Evolutionary conservation across 2,797 vertebrate species (phyloP).

Genomic region (Morus bassanus): DNA sequence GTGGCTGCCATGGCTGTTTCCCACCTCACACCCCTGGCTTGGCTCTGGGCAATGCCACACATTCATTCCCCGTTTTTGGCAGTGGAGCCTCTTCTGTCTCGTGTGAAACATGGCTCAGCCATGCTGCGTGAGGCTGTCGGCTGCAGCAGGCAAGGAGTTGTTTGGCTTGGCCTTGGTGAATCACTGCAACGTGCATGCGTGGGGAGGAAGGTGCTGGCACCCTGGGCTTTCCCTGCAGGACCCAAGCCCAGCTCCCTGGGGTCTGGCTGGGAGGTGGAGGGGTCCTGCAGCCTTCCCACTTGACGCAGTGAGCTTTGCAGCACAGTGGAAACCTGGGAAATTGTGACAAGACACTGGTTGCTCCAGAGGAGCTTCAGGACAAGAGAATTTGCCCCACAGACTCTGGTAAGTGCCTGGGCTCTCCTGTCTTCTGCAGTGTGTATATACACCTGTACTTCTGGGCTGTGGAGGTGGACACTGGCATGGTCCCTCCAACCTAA

Average conservation of each 20-base stretch:
- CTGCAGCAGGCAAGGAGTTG: background rate
- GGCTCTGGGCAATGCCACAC: background rate
- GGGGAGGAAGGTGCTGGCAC: background rate
- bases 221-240: background rate
- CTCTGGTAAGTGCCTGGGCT: background rate
- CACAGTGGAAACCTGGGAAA: background rate
- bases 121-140: background rate
- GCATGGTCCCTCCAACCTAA: background rate
- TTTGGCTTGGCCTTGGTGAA: background rate
- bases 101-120: background rate
- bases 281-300: background rate
- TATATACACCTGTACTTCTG: background rate
- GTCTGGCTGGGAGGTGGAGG: background rate
- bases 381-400: background rate
- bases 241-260: background rate
- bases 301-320: background rate
- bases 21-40: background rate
- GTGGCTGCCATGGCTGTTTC: background rate
- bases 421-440: background rate
- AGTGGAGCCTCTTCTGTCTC: background rate
- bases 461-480: background rate
- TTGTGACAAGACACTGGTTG: background rate
- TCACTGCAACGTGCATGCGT: background rate
- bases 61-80: conserved; percentile 42
- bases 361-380: background rate